Evolutionary conservation across 92 coral and sea anemone species (phyloP).

Genomic region (Phenganax subtilis): DNA sequence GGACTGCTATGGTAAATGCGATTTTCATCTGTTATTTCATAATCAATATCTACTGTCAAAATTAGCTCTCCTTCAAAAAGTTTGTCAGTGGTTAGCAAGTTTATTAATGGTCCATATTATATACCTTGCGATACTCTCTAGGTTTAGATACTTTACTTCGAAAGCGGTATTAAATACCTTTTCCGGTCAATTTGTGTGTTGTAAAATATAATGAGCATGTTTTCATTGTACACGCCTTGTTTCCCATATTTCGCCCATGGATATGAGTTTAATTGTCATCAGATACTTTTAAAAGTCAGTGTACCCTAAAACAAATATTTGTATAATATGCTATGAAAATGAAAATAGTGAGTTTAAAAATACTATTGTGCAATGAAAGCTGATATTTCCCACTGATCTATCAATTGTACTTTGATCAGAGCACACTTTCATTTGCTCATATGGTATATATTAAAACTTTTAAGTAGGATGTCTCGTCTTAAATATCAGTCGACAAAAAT

Average conservation of each 20-base stretch:
- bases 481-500: background rate
- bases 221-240: slow-evolving; percentile 25
- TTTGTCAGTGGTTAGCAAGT: background rate
- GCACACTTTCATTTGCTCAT: background rate
- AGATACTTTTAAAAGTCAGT: too few relatives aligned
- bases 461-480: background rate
- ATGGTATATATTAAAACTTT: background rate
- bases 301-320: too few relatives aligned
- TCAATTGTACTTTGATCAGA: background rate
- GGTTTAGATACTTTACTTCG: background rate
- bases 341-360: background rate
- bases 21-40: background rate
- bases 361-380: background rate
- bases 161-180: background rate
- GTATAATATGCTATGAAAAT: too few relatives aligned
- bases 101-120: background rate
- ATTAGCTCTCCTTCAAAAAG: background rate
- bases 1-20: slow-evolving; percentile 78
- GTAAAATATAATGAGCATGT: background rate
- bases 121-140: background rate
- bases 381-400: background rate
- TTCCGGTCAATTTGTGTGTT: slow-evolving; percentile 2
- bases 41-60: background rate
- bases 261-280: too few relatives aligned
- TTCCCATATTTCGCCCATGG: background rate